Conservation (phyloP, 2,888 invertebrate genomes). For the Hypselothyrea guttata region DNA sequence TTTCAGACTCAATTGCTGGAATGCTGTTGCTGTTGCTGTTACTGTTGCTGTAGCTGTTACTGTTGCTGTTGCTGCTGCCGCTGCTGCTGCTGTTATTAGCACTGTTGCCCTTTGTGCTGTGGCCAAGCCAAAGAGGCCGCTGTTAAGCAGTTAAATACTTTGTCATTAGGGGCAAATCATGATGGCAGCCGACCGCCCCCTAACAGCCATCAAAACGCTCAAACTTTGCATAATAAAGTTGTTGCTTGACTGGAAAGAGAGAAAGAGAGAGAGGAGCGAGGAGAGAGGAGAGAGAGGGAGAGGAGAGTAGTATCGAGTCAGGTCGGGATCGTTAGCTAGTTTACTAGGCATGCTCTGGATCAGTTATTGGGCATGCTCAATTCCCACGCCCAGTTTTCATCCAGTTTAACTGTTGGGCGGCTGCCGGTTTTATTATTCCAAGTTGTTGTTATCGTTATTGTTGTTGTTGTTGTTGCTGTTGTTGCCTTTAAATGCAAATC, state of each 20-base stretch:
- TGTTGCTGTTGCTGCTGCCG: slow-evolving; percentile 8
- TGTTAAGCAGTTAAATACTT: slow-evolving; percentile 46
- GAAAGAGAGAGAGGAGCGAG: not conserved
- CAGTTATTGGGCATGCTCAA: slow-evolving; percentile 13
- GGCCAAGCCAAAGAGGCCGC: slow-evolving; percentile 11
- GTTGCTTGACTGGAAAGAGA: slow-evolving; percentile 15
- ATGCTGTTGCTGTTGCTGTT: slow-evolving; percentile 22
- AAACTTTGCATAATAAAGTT: slow-evolving; percentile 56
- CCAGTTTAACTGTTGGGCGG: slow-evolving; percentile 9
- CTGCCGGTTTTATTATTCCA: not conserved
- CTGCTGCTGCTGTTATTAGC: not conserved
- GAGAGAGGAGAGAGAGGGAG: not conserved
- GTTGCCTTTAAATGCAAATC: slow-evolving; percentile 49
- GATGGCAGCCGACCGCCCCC: slow-evolving; percentile 47
- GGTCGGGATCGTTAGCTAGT: slow-evolving; percentile 4
- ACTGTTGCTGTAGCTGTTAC: slow-evolving; percentile 5
- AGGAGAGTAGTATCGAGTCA: not conserved
- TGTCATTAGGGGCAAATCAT: slow-evolving; percentile 68
- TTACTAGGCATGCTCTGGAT: slow-evolving; percentile 18
- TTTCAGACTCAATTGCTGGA: slow-evolving; percentile 8
- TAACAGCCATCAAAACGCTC: slow-evolving; percentile 37
- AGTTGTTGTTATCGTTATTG: slow-evolving; percentile 6
- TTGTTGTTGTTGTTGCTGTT: slow-evolving; percentile 4
- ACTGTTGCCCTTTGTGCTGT: slow-evolving; percentile 18
- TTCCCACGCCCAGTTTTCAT: slow-evolving; percentile 50